Base-by-base conservation (phyloP, 2,888 invertebrate species). In the Azorinus chamasolen region DNA sequence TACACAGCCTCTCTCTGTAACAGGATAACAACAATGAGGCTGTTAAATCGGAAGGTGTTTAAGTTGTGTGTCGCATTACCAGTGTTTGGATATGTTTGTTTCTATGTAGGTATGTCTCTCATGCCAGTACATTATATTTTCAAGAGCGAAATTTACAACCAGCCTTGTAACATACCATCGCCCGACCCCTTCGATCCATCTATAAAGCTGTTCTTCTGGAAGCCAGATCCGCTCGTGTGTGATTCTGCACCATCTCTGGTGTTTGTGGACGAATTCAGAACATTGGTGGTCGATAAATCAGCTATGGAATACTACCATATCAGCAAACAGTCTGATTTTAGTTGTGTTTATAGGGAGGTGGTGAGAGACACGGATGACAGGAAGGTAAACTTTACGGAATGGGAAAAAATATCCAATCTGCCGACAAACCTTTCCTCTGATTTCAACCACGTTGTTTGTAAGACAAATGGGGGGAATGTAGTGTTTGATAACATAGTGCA, bases 161-260 rank as follows among this genome's bases (percentile, higher is more conserved):
- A 20, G 14, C 48, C 64, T 25, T 72, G 72, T 59, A 51, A 45
- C 10, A 10, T 72, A 12, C 72, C 72, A 1, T 16, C n/a, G 18
- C 45, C 64, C 43, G 59, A 72, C 39, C 72, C 72, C 2, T 72
- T 72, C 45, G 72, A 72, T 53, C 43, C 51, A 3, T 58, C 71
- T 4, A 57, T 71, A 22, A 63, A 43, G 45, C 12, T 24, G 18
- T 71, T 50, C 41, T 32, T 57, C n/a, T 68, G 63, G 62, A 59
- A 58, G 22, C 74, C 63, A 3, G 51, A 58, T 16, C 74, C 68
- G 5, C 14, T 74, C 1, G 39, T 32, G 25, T 74, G 74, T 45
- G 48, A 54, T 14, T 1, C 53, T 1, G 53, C 54, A 1, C 66
- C 73, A 4, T 48, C 59, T 2, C 6, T 73, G 18, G 51, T 66